Percentiles rank a stretch among this genome's conserved stretches.
These are phyloP conservation scores for Monoplex corrugatus DNA, from an alignment of 2,888 invertebrate species.

Conservation along the genomic window DNA sequence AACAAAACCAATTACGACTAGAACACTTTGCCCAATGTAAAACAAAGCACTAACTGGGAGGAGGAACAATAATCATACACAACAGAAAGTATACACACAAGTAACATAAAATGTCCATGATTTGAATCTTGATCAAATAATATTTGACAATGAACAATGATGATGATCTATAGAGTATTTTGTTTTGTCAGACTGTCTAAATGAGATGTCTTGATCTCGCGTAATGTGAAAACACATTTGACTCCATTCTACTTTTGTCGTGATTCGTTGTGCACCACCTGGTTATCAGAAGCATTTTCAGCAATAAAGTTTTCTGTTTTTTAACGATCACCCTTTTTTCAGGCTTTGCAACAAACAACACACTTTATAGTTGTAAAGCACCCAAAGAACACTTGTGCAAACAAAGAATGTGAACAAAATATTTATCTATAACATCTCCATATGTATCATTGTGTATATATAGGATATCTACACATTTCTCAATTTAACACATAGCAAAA, in stretches of 20 bases:
- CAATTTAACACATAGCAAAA: not conserved
- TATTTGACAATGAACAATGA: conserved; percentile 24
- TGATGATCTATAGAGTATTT: not conserved
- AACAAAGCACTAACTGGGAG: not conserved
- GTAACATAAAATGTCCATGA: not conserved
- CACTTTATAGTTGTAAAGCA: conserved; percentile 1
- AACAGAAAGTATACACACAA: not conserved
- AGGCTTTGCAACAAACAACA: not conserved
- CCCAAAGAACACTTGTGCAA: not conserved
- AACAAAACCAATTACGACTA: conserved; percentile 23
- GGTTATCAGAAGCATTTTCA: conserved; percentile 21
- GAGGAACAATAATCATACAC: not conserved
- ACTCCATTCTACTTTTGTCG: not conserved
- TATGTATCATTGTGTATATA: not conserved
- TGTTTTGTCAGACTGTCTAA: not conserved
- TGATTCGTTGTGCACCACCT: conserved; percentile 41
- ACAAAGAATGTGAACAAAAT: not conserved
- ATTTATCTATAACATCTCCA: not conserved
- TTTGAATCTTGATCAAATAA: not conserved
- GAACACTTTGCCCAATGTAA: conserved; percentile 34
- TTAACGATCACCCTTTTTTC: too few species aligned
- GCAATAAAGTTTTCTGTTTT: not conserved
- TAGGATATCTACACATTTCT: too few species aligned
- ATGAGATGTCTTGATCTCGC: conserved; percentile 29
- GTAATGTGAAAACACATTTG: conserved; percentile 1